Evolutionary conservation across 1,140 invertebrate genomes (phyloP), one percentile per base, ranked within the genome.

Genomic region (Pseudomyrmex dendroicus): DNA sequence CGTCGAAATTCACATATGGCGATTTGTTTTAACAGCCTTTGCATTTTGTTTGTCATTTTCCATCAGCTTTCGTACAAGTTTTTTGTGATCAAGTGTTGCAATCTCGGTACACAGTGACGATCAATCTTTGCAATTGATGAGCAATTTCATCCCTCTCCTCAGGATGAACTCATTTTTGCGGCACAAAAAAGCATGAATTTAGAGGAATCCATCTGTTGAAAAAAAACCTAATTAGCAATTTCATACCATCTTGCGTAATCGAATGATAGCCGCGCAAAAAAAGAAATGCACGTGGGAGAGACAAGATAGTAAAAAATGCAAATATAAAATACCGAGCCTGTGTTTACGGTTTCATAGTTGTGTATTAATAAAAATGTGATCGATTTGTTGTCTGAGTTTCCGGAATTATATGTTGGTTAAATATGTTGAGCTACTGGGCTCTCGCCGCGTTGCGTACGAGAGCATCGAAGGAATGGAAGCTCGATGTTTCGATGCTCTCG

Each of bases 211-310:
- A 73, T 7, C 35, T 88, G 85, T 92, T 91, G 84, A 90, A 91
- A 35, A 35, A 35, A 35, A 35, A 35, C 35, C 0, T 89, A 86
- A 88, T 91, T 91, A 93, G 92, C 90, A 86, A 82, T 90, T 91
- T 93, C 89, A 90, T 90, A 82, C 89, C 90, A 83, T 88, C 77
- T 88, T 84, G 89, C 92, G 85, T 92, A 93, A 92, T 90, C 90
- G 88, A 35, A 7, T 92, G 89, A 88, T 87, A 90, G 85, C 85
- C 89, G 89, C 9, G 2, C 57, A 20, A 90, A 90, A 35, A 35
- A 89, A 86, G 73, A 64, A 25, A 25, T 2, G 25, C 25, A 25
- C 83, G 82, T 89, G 89, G 91, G 90, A 88, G 87, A 87, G 64
- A 89, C 80, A 83, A 89, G 72, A 82, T 85, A 87, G 46, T 17